Evolutionary conservation across 2,113 vertebrate species (phyloP), one percentile per base, ranked within the genome.

Genomic region (Hippocampus guttulatus): DNA sequence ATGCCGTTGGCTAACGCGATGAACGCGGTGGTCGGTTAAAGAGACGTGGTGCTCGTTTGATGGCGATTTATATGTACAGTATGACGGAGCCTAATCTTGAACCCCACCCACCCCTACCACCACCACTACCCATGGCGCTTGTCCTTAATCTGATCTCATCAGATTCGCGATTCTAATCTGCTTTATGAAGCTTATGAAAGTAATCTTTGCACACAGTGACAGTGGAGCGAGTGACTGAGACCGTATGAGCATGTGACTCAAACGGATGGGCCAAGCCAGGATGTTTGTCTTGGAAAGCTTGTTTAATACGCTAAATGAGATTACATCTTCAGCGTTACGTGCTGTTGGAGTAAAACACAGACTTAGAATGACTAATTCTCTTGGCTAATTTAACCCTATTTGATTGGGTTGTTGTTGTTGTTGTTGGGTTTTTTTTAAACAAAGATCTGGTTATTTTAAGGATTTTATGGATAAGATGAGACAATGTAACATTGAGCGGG

Each of bases 111-210:
- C 30, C 30, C 30, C 4, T 4, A 4, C 30, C 33, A 38, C 33
- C 1, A 25, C 43, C 20, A 20, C 67, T 2, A 40, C 38, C 38
- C 61, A 52, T 25, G 27, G 61, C 0, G 68, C 73, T 68, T 65
- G 69, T 63, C 69, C 64, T 71, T 84, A 88, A 87, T 88, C 83
- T 86, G 78, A 89, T 85, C 84, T 84, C 84, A 80, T 90, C 86
- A 88, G 75, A 86, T 78, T 27, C 23, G 58, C 80, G 70, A 74
- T 82, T 76, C 75, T 91, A 90, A 91, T 90, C 88, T 89, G 72
- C 84, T 82, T 89, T 79, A 74, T 83, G 74, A 87, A 85, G 82
- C 76, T 90, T 85, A 88, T 88, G 82, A 87, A 86, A 85, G 82
- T 83, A 88, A 87, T 88, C 75, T 74, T 79, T 68, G 66, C 70